Evolutionary conservation across 2,888 invertebrate species (phyloP).

Genomic region (Augochlorella aurata): DNA sequence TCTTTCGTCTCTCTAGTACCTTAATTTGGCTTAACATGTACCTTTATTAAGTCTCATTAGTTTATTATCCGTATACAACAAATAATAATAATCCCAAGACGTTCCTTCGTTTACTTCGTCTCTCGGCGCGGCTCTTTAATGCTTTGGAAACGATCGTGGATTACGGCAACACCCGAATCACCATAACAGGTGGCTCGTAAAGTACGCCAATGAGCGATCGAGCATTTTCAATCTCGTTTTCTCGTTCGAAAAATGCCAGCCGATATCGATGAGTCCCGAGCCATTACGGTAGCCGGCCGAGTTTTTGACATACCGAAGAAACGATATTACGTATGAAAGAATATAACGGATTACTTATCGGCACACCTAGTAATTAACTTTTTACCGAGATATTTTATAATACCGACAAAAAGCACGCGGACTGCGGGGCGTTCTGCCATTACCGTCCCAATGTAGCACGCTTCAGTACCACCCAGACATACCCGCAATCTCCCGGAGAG

Average conservation of each 20-base stretch:
- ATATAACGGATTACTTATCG: slow-evolving; percentile 5
- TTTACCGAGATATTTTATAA: background rate
- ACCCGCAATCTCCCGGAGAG: background rate
- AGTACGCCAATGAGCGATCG: background rate
- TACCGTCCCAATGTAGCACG: background rate
- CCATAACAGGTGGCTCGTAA: background rate
- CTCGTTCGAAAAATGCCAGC: background rate
- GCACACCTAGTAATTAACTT: background rate
- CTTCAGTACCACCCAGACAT: background rate
- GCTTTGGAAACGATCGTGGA: too few species aligned
- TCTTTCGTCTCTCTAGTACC: too few species aligned
- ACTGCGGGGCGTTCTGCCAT: background rate
- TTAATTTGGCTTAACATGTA: too few species aligned
- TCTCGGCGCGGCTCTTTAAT: too few species aligned
- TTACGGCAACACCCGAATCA: too few species aligned
- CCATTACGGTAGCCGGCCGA: background rate
- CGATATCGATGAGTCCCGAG: background rate
- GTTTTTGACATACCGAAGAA: background rate
- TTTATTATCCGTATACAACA: too few species aligned
- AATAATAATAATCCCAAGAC: too few species aligned
- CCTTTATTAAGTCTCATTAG: too few species aligned
- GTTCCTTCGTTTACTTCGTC: too few species aligned
- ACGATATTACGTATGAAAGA: background rate
- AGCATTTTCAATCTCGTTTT: background rate
- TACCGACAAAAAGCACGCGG: background rate